phyloP scores from a whole-genome alignment of 2,797 vertebrate genomes.

The Margarornis squamiger region DNA sequence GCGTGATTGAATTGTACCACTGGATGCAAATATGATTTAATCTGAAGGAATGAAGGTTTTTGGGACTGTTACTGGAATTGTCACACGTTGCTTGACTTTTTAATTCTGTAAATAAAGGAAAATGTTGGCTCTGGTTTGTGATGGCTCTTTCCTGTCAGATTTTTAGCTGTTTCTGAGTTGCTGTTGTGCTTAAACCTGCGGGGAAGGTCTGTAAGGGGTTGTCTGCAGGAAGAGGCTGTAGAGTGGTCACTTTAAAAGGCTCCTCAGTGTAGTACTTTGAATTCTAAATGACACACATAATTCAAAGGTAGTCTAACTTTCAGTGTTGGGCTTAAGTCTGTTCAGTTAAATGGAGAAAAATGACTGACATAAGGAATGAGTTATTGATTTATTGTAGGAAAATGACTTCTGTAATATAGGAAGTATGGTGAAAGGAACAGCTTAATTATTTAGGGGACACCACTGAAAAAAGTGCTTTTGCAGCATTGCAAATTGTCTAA shows the following conservation, averaged over 20 bases:
- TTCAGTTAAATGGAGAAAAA: slow-evolving; percentile 90
- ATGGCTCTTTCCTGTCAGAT: not conserved
- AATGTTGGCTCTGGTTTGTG: not conserved
- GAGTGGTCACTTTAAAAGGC: slow-evolving; percentile 84
- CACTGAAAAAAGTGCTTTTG: slow-evolving; percentile 75
- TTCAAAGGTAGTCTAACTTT: slow-evolving; percentile 94
- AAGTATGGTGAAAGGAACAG: slow-evolving; percentile 81
- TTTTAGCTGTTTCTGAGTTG: slow-evolving; percentile 64
- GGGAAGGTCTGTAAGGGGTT: slow-evolving; percentile 73
- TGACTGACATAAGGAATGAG: slow-evolving; percentile 79
- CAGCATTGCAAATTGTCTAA: slow-evolving; percentile 72
- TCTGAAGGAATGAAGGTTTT: not conserved
- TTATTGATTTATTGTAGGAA: slow-evolving; percentile 81
- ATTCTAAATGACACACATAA: slow-evolving; percentile 95
- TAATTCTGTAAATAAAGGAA: slow-evolving; percentile 19
- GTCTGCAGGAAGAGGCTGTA: slow-evolving; percentile 74
- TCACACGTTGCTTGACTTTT: not conserved
- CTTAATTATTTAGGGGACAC: slow-evolving; percentile 83
- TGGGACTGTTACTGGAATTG: not conserved
- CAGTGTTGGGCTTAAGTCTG: slow-evolving; percentile 83
- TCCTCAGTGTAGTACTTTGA: slow-evolving; percentile 91
- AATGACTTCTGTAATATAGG: slow-evolving; percentile 81
- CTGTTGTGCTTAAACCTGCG: slow-evolving; percentile 82
- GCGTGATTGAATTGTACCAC: not conserved
- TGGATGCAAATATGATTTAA: not conserved